Base-by-base conservation (phyloP, 2,797 vertebrate genomes). In the Lepus townsendii region DNA sequence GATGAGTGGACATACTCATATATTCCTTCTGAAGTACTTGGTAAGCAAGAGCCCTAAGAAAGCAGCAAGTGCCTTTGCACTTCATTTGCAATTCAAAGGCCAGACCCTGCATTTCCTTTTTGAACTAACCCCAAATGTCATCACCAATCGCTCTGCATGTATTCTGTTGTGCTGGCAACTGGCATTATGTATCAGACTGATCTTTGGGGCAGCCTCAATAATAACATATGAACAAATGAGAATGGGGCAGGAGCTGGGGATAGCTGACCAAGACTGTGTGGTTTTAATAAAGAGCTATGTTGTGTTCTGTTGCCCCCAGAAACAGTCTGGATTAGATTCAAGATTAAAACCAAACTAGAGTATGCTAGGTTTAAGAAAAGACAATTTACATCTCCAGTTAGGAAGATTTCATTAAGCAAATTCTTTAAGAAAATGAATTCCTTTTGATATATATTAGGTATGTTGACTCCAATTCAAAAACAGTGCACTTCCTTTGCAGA, bases 321-420 rank as follows among this genome's bases (percentile, higher is more conserved):
- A 96, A 95, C 63, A 65, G 72, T 38, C 90, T 93, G 83, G 72
- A 83, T 93, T 96, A 50, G 52, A 95, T 63, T 76, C 93, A 95
- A 94, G 69, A 71, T 90, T 90, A 96, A 96, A 93, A 88, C 30
- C 22, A 91, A 96, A 94, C 93, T 66, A 92, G 54, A 96, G 47
- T 63, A 73, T 76, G 32, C 93, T 79, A 84, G 65, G 93, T 83
- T 96, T 94, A 78, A 95, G 94, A 92, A 71, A 76, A 89, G 65
- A 62, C 52, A 73, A 83, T 92, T 89, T 68, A 32, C 19, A 94
- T 77, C 60, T 82, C 73, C 32, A 79, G 60, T 76, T 80, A 79
- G 60, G 73, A 91, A 93, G 35, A 83, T 32, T 65, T 57, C 63
- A 83, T 20, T 84, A 32, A 87, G 82, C 73, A 77, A 73, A 89